phyloP scores from a whole-genome alignment of 2,113 vertebrate species.

The Crocuta crocuta region DNA sequence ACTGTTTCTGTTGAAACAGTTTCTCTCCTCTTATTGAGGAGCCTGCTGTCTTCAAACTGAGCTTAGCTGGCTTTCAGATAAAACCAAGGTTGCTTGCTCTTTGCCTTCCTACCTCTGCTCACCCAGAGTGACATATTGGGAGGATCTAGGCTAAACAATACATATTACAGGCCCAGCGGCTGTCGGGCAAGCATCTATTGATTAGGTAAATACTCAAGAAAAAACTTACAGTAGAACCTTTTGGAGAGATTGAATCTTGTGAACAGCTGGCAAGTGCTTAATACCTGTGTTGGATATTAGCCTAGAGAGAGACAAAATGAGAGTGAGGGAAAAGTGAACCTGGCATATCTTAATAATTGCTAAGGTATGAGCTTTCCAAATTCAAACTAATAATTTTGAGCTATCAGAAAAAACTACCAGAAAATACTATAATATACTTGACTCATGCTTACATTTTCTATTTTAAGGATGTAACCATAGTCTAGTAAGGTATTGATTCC shows the following conservation, averaged over 20 bases:
- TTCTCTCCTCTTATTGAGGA: background rate
- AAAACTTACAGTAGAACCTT: conserved; percentile 82
- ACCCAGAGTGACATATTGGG: background rate
- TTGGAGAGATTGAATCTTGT: conserved; percentile 81
- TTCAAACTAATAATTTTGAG: conserved; percentile 17
- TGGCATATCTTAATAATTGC: conserved; percentile 2
- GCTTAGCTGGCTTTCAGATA: background rate
- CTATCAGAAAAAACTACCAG: background rate
- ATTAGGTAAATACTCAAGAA: background rate
- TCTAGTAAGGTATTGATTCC: background rate
- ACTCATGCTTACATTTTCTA: conserved; percentile 17
- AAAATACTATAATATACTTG: background rate
- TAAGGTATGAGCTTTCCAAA: background rate
- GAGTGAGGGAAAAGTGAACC: conserved; percentile 28
- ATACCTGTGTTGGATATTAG: conserved; percentile 83
- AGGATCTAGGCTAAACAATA: background rate
- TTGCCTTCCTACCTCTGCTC: background rate
- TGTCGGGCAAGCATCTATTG: background rate
- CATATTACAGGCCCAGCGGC: background rate
- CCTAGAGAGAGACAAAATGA: conserved; percentile 72
- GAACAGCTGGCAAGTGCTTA: conserved; percentile 75
- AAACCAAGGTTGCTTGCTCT: background rate
- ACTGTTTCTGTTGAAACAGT: background rate
- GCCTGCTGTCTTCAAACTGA: background rate
- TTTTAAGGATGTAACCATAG: background rate